phyloP scores from a whole-genome alignment of 53 echinoderm and acorn worm genomes.

The Echinometra lucunter region DNA sequence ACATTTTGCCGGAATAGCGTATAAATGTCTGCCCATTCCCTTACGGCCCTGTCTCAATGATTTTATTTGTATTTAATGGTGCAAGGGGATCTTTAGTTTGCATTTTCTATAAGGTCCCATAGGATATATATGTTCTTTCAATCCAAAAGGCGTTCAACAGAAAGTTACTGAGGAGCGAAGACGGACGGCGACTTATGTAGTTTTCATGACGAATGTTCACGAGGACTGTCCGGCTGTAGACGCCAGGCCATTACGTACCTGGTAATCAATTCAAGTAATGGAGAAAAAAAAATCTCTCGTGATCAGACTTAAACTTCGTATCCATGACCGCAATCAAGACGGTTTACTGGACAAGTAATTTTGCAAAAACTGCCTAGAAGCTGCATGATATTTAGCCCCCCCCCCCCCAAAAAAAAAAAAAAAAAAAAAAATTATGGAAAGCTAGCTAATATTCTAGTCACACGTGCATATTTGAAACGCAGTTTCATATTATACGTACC shows the following conservation, averaged over 20 bases:
- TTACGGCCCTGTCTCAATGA: slow-evolving; percentile 16
- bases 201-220: neutral
- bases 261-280: no score
- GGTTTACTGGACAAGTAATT: no score
- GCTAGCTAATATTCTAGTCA: no score
- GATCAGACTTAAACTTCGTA: no score
- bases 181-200: neutral
- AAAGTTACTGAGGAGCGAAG: neutral
- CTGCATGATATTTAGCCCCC: no score
- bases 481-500: no score
- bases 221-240: neutral
- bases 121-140: neutral
- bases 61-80: slow-evolving; percentile 44
- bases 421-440: no score
- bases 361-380: no score
- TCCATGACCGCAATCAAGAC: no score
- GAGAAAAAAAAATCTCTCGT: no score
- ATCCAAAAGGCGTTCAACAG: neutral
- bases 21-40: slow-evolving; percentile 30
- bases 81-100: neutral
- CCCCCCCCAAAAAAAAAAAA: no score
- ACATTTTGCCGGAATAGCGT: slow-evolving; percentile 37
- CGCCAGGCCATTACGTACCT: neutral
- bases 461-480: no score
- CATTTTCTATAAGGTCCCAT: slow-evolving; percentile 12